Base-by-base conservation (phyloP, 2,888 invertebrate genomes). In the Nemotelus pantherinus region DNA sequence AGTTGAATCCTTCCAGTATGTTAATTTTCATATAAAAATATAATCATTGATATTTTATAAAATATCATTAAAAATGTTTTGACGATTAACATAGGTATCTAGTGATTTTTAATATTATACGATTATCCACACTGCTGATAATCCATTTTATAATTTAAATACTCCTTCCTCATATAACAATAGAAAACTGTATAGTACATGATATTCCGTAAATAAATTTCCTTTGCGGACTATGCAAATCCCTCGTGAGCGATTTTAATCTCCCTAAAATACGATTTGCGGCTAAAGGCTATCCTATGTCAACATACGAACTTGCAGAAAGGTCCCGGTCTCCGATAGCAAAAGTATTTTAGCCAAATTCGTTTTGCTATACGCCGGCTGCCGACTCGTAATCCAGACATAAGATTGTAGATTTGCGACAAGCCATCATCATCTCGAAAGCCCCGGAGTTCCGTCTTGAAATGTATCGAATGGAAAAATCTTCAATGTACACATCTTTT, bases 371-470 rank as follows among this genome's bases (percentile, higher is more conserved):
- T 47, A 48, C 43, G 43, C 41, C 63, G 43, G 43, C 63, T 43
- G 63, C 63, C 45, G 60, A 10, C 60, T 50, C 7, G 74, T 60
- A 74, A 63, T 57, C 74, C 74, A 60, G 74, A 63, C 74, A 48
- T 74, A 74, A 74, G 74, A 74, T 74, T 74, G 60, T 60, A 74
- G 74, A 74, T 74, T 74, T 74, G 60, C 60, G 74, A 74, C 74
- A 74, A 74, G 60, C 63, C 74, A 60, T 74, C 74, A 63, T 74
- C 74, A 60, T 74, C 70, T 70, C 7, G 43, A 70, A 53, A 9
- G 43, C 60, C 57, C 4, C 5, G 63, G 48, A 74, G 63, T 53
- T 72, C 25, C 74, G 63, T 63, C 74, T n/a, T 41, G 3, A 50
- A 63, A 60, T 25, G 48, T 74, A 60, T 74, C 74, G 48, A 39